Evolutionary conservation across 2,797 vertebrate species (phyloP).

Genomic region (Galagoides demidoff): DNA sequence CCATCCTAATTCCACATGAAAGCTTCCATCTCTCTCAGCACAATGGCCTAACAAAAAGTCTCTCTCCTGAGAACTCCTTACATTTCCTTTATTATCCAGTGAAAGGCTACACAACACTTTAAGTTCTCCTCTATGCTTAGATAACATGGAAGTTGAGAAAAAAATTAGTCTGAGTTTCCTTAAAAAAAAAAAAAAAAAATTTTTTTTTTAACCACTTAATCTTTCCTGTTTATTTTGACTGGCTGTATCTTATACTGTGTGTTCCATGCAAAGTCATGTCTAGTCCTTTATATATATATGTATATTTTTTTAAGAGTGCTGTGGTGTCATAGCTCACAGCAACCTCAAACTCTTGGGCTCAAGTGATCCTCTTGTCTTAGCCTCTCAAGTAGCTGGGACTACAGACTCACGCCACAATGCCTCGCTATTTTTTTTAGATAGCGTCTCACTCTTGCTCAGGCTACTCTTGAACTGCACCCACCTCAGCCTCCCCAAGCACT

Average conservation of each 20-base stretch:
- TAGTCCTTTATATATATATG: background rate
- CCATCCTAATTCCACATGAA: background rate
- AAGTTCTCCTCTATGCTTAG: background rate
- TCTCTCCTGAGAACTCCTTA: background rate
- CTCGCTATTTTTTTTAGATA: no score
- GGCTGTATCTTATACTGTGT: background rate
- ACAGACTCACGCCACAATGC: no score
- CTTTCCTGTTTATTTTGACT: constrained; percentile 32
- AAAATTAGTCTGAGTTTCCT: background rate
- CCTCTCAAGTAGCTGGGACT: no score
- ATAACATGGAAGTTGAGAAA: background rate
- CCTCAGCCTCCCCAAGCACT: no score
- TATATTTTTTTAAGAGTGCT: no score
- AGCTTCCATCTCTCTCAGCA: background rate
- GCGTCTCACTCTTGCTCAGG: no score
- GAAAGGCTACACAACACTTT: background rate
- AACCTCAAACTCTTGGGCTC: no score
- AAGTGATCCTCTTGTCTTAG: no score
- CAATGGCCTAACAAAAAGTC: background rate
- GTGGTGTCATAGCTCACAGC: no score
- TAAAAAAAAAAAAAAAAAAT: no score
- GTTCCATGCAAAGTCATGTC: background rate
- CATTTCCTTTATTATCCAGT: background rate
- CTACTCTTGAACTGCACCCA: no score
- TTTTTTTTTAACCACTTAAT: background rate